Evolutionary conservation across 2,888 invertebrate genomes (phyloP).

Genomic region (Mythimna impura): DNA sequence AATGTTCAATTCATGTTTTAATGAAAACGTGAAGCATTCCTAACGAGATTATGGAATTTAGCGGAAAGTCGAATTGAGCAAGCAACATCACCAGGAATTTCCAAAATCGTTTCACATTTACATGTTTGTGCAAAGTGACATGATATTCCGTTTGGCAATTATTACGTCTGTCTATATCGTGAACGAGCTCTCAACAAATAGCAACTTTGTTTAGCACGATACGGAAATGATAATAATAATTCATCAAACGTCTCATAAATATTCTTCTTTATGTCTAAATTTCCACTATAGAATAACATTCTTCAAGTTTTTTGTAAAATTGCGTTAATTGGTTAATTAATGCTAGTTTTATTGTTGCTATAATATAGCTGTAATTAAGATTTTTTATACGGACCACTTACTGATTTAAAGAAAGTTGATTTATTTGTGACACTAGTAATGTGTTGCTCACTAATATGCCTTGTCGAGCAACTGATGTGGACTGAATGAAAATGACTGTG

Average conservation of each 20-base stretch:
- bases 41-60: not conserved
- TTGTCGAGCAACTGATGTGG: not conserved
- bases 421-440: slow-evolving; percentile 27
- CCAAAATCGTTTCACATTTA: slow-evolving; percentile 1
- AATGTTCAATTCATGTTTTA: slow-evolving; percentile 1
- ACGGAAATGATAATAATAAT: slow-evolving; percentile 32
- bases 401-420: slow-evolving; percentile 38
- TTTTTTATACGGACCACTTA: slow-evolving; percentile 25
- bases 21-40: slow-evolving; percentile 1
- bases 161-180: slow-evolving; percentile 5
- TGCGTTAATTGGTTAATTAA: slow-evolving; percentile 29
- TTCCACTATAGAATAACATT: slow-evolving; percentile 22
- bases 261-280: slow-evolving; percentile 34
- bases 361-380: slow-evolving; percentile 33
- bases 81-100: slow-evolving; percentile 8
- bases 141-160: slow-evolving; percentile 16
- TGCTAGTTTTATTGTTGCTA: slow-evolving; percentile 24
- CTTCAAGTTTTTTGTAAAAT: slow-evolving; percentile 5
- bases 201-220: slow-evolving; percentile 23
- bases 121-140: not conserved
- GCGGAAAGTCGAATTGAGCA: not conserved
- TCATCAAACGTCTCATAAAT: slow-evolving; percentile 55
- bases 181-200: slow-evolving; percentile 26
- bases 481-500: slow-evolving; percentile 17
- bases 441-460: slow-evolving; percentile 6